Base-by-base conservation (phyloP, 2,113 vertebrate species). In the Pedetes capensis region DNA sequence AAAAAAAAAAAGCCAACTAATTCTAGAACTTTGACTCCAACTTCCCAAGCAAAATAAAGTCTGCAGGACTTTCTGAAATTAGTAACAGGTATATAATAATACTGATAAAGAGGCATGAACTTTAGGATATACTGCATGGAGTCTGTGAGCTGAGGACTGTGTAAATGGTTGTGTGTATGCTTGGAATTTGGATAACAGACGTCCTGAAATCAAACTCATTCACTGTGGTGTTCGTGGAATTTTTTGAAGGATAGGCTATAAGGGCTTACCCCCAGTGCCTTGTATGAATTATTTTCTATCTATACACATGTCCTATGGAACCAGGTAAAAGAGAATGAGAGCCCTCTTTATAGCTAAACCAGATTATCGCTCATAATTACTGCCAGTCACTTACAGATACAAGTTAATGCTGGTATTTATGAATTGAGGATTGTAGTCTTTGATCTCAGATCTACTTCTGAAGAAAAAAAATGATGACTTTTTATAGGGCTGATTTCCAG, bases 141-240 rank as follows among this genome's bases (percentile, higher is more conserved):
- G 47, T 84, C 76, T 68, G 88, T 82, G 78, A 96, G 86, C 61
- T 84, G 27, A 76, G 69, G 79, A 78, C 63, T 96, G n/a, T 75
- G 2, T 89, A 91, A 96, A 89, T 32, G 71, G 78, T 88, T 44
- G 66, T 92, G 96, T 96, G 92, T 93, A 81, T 94, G 82, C 61
- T 72, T 89, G 87, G 91, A 95, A 89, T 98, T 97, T 95, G 95
- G 85, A 72, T 82, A 94, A 91, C 39, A 96, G 75, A 44, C 39
- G 0, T 96, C 91, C 92, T 96, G 96, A 97, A 89, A 96, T 94
- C 64, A 92, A 95, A 84, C 0, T 92, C 94, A 83, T 7, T 78
- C 0, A 0, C 29, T 90, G 51, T 55, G 83, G 57, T 91, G 37
- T 69, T 94, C 34, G 55, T 90, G 84, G 84, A 92, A 76, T 91